These are phyloP conservation scores for Tyto alba DNA, from an alignment of 2,113 vertebrate genomes.

Conservation along the genomic window DNA sequence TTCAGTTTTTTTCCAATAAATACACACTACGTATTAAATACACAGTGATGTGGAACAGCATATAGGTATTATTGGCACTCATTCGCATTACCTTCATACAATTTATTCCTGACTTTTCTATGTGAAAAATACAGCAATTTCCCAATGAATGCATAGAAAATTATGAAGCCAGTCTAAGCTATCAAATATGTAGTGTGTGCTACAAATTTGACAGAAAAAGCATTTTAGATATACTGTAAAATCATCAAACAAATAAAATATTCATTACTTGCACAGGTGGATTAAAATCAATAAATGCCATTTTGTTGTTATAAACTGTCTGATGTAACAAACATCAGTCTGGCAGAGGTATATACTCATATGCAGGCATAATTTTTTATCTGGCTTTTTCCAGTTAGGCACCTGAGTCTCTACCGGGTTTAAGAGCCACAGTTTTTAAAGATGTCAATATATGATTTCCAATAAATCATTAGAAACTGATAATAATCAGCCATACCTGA, in stretches of 20 bases:
- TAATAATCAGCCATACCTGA: background rate
- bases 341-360: background rate
- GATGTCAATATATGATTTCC: background rate
- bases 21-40: background rate
- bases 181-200: background rate
- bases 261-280: constrained; percentile 35
- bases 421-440: background rate
- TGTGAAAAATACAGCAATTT: background rate
- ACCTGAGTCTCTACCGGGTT: background rate
- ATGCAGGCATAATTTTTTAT: background rate
- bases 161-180: background rate
- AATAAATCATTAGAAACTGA: background rate
- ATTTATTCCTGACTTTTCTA: background rate
- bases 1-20: background rate
- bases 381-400: background rate
- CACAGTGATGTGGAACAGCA: background rate
- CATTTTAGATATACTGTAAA: constrained; percentile 5
- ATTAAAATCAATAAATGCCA: constrained; percentile 56
- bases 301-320: constrained; percentile 25
- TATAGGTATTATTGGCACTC: background rate
- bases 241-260: constrained; percentile 9
- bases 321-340: constrained; percentile 20
- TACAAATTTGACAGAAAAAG: background rate
- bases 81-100: background rate
- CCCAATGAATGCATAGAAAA: background rate